These are phyloP conservation scores for Pelochelys cantorii DNA, from an alignment of 2,797 vertebrate species.

Conservation along the genomic window DNA sequence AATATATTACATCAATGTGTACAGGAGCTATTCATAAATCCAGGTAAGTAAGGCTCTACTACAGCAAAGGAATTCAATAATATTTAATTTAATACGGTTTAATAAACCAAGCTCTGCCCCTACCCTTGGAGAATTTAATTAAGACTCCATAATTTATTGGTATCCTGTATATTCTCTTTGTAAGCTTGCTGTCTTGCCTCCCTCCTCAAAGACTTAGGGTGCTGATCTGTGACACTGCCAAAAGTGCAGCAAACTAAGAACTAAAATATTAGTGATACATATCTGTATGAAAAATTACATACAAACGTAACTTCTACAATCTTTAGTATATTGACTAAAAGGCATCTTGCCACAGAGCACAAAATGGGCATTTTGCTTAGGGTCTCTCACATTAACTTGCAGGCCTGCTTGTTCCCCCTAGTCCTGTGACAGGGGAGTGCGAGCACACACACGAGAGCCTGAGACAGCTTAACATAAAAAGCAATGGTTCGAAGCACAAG, in stretches of 20 bases:
- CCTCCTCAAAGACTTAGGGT: neutral
- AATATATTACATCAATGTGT: neutral
- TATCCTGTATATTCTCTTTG: neutral
- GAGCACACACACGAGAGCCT: neutral
- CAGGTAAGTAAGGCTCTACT: neutral
- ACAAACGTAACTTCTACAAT: neutral
- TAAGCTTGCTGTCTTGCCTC: neutral
- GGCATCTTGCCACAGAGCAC: neutral
- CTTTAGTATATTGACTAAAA: neutral
- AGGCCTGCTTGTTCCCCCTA: neutral
- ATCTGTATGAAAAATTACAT: accelerated
- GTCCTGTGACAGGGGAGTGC: neutral
- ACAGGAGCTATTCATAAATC: accelerated
- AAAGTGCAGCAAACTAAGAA: neutral
- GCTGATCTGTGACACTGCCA: neutral
- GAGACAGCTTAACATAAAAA: neutral
- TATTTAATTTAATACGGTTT: neutral
- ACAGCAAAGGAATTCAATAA: neutral
- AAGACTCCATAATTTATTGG: neutral
- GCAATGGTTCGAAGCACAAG: neutral
- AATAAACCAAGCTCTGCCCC: neutral
- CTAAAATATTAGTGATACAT: neutral
- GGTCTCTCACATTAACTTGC: accelerated
- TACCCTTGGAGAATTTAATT: neutral
- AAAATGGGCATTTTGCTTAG: neutral